Conservation (phyloP, 2,797 vertebrate species). For the Diplodus sargus region DNA sequence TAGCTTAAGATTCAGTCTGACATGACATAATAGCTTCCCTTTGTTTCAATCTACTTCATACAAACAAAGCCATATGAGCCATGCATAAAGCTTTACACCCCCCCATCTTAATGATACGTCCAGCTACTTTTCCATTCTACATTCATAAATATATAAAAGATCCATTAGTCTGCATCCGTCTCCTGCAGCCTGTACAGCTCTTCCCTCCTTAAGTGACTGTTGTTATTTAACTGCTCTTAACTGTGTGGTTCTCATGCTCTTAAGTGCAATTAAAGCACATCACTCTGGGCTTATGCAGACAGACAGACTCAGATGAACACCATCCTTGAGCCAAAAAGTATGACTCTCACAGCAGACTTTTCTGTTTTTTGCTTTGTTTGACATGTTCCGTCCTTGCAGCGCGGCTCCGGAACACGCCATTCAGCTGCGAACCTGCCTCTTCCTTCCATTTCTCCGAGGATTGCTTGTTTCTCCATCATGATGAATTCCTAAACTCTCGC, state of each 20-base stretch:
- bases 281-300: conserved; percentile 57
- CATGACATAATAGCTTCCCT: conserved; percentile 33
- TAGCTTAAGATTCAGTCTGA: conserved; percentile 34
- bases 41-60: conserved; percentile 31
- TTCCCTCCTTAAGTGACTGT: conserved; percentile 36
- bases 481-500: conserved; percentile 31
- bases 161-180: conserved; percentile 53
- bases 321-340: conserved; percentile 57
- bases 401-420: neutral
- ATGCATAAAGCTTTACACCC: conserved; percentile 9
- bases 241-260: conserved; percentile 49
- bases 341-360: conserved; percentile 54
- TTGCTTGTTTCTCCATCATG: conserved; percentile 17
- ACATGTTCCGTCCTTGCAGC: conserved; percentile 14
- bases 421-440: conserved; percentile 22
- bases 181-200: conserved; percentile 35
- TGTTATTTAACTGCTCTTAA: conserved; percentile 61
- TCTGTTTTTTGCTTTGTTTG: conserved; percentile 49
- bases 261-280: conserved; percentile 62
- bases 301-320: conserved; percentile 61
- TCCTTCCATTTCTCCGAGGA: conserved; percentile 19
- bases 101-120: conserved; percentile 40
- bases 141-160: conserved; percentile 61
- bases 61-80: conserved; percentile 25
- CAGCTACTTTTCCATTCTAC: conserved; percentile 36